Evolutionary conservation across 2,797 vertebrate genomes (phyloP).

Genomic region (Alectoris magna): DNA sequence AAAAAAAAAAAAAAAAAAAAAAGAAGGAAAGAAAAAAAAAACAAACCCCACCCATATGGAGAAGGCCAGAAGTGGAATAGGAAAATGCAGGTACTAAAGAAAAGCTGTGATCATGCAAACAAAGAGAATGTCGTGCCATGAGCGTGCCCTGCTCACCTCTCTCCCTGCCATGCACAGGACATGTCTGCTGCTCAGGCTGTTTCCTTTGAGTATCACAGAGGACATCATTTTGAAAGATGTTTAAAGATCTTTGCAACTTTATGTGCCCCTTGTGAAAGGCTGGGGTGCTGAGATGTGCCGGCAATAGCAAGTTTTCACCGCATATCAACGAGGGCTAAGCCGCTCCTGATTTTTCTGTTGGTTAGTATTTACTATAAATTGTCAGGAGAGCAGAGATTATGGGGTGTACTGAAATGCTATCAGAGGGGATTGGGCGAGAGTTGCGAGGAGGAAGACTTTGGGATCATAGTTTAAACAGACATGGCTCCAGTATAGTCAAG

Average conservation of each 20-base stretch:
- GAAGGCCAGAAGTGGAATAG: neutral
- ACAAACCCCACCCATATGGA: neutral
- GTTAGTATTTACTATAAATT: neutral
- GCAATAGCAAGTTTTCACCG: neutral
- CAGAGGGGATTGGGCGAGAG: neutral
- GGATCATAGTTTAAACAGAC: neutral
- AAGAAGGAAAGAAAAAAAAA: too few relatives aligned
- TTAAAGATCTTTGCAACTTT: neutral
- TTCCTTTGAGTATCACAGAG: neutral
- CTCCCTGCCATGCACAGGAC: accelerated
- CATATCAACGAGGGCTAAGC: neutral
- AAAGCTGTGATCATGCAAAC: neutral
- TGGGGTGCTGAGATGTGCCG: neutral
- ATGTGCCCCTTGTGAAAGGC: neutral
- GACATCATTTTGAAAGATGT: neutral
- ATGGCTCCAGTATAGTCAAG: neutral
- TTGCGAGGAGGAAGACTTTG: neutral
- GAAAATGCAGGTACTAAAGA: neutral
- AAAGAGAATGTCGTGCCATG: neutral
- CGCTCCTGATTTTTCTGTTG: neutral
- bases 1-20: neutral
- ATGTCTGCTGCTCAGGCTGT: neutral
- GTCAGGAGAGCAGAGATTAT: conserved; percentile 6
- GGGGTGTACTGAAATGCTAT: neutral
- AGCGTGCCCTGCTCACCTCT: neutral